Evolutionary conservation across 2,888 invertebrate genomes (phyloP), one percentile per base, ranked within the genome.

Genomic region (Podabrus alpinus): DNA sequence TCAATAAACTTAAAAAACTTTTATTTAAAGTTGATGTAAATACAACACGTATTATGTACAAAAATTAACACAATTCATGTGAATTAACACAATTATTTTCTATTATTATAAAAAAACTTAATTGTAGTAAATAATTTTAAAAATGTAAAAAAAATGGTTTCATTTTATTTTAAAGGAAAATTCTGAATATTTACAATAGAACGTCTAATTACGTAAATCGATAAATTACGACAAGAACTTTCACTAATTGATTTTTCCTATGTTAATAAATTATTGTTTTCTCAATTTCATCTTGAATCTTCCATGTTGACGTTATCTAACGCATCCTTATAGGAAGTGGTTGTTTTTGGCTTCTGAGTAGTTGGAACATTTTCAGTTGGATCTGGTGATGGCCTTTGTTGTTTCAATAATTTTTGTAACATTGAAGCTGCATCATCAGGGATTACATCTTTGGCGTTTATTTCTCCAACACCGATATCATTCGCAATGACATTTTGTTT

Each of bases 371-470:
- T 64, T 62, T 69, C 72, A n/a, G 10, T 17, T 66, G 29, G 67
- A 62, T 45, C 66, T 25, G 68, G 74, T 59, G 71, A 66, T 19
- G 15, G 29, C 2, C 66, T 59, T 21, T 75, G 29, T 9, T 29
- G 72, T 10, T 71, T 72, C 21, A 80, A 81, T 15, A 81, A 66
- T 15, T 78, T 72, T 17, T 72, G 68, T 21, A 82, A 61, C 19
- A 68, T 74, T 11, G 75, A 15, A 9, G 66, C 59, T 5, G 77
- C 45, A 77, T 85, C 84, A 15, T 81, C 82, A 5, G 85, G 85
- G 21, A 86, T 84, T 9, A 87, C 87, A 10, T 85, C 85, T 79
- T 86, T 86, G 5, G 88, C 88, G 69, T 87, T 86, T 66, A 88
- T 85, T 82, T 88, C 88, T 1, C 88, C 88, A 21, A 86, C 81